Evolutionary conservation across 2,113 vertebrate species (phyloP), one percentile per base, ranked within the genome.

Genomic region (Pedetes capensis): DNA sequence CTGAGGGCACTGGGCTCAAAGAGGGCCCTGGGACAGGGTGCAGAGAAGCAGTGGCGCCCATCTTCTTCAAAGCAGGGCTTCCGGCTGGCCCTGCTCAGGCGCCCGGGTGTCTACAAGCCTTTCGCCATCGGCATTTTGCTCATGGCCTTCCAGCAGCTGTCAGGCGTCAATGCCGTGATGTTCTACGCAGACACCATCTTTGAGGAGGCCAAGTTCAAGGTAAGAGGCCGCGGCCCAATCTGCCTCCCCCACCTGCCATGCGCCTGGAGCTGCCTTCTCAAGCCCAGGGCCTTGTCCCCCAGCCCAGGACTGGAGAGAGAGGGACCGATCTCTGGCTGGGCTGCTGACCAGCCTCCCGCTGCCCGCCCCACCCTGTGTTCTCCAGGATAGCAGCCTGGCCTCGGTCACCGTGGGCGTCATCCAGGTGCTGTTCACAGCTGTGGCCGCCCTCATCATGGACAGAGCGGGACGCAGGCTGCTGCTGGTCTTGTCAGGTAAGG

Each of bases 101-200:
- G 97, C 49, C 98, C 99, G 0, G 96, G 98, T 0, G 71, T 99
- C 95, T 99, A 99, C 97, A 99, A 99, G 97, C 99, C 99, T 2
- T 98, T 99, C 66, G 0, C 97, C 87, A 98, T 99, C 5, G 99
- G 99, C 16, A 6, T 99, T n/a, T 95, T 98, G 53, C 97, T 99
- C 85, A 99, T 99, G 99, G 72, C 98, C 34, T 99, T 99, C 88
- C 99, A 99, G 98, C 99, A 99, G 98, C 98, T 99, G 61, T 99
- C 99, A 0, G 99, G 99, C 23, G 98, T 99, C 98, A 99, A 99
- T 1, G 99, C 99, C 29, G 98, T 99, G 96, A 99, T 99, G 99
- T 99, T 99, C 97, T 99, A 99, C 11, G 99, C 99, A 0, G 98
- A 99, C 97, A 99, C 96, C 71, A 99, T 99, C 84, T 99, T 99